Base-by-base conservation (phyloP, 2,113 vertebrate species). In the Mungos mungo region DNA sequence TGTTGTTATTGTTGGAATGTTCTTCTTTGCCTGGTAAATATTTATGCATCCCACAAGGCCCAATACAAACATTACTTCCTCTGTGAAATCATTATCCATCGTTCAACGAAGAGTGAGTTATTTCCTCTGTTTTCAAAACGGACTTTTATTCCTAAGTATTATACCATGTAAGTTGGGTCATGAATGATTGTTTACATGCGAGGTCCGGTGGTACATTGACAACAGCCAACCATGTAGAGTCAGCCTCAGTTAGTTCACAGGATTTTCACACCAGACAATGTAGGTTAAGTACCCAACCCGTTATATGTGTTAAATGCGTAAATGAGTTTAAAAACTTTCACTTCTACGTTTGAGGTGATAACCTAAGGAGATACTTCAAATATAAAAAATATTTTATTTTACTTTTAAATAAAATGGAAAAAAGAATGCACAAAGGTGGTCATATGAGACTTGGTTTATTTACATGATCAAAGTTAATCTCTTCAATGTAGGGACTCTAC, bases 341-440 rank as follows among this genome's bases (percentile, higher is more conserved):
- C 9, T 9, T 69, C 29, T 71, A 31, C 52, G 45, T 52, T 57
- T 72, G 18, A 92, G 19, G 12, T 38, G 8, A 90, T 82, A 88
- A 77, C 25, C 14, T 85, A 60, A 90, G 11, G 7, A 83, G 45
- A 69, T 12, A 27, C 38, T 87, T 69, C 38, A 94, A 95, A 95
- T 86, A 83, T 9, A 72, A 50, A 85, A 93, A 91, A 47, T 74
- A 83, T 52, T 85, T 96, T 96, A n/a, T 52, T 85, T 96, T 96
- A n/a, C 90, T 52, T 95, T 65, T 79, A 90, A 93, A 66, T 60
- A 2, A 90, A 93, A 66, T 52, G 41, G n/a, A 21, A 72, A 80
- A 92, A 86, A 60, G 21, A 83, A 92, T 38, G 14, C 25, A 13
- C 10, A 81, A 87, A 5, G 87, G 33, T 33, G 35, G 16, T 54